Base-by-base conservation (phyloP, 23 tunicate species). In the Phallusia fumigata region DNA sequence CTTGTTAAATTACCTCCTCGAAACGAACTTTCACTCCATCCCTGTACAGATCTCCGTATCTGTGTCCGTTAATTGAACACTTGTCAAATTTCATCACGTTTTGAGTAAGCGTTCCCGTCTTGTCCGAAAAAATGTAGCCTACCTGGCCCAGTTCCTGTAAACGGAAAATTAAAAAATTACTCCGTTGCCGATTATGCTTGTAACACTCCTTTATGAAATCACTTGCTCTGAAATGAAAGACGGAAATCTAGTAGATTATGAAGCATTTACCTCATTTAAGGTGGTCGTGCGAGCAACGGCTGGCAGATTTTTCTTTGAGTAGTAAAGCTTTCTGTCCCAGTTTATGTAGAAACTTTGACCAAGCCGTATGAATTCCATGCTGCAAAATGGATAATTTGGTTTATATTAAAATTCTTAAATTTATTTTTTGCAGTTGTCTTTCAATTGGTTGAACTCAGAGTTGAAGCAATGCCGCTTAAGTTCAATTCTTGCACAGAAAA, bases 41-140 rank as follows among this genome's bases (percentile, higher is more conserved):
- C 36, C 85, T 82, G 74, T 80, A 78, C 15, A 84, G 35, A 72
- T 83, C 84, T 30, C 99, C 99, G 64, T 92, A 97, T 36, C 90
- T 65, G 35, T 79, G 73, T 53, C 97, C 96, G 72, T 77, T 81
- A 34, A 92, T 91, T 0, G 99, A 87, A 53, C 95, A 90, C 81
- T 88, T 92, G 53, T 86, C 87, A 65, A 97, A 97, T 24, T 81
- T 80, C 99, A 97, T 97, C 30, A 97, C 87, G 65, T 97, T 97
- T 75, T 97, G 99, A 35, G 99, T 97, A 31, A 97, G 76, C 19
- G 99, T 97, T 10, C 99, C 99, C 35, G 99, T 97, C 83, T 97
- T 97, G 82, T 97, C 99, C 49, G 97, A 92, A 74, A 97, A 97
- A 0, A 97, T 92, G 65, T 92, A 88, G 36, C 93, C 84, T 19